These are phyloP conservation scores for Gallinago media DNA, from an alignment of 2,113 vertebrate genomes.

Conservation along the genomic window DNA sequence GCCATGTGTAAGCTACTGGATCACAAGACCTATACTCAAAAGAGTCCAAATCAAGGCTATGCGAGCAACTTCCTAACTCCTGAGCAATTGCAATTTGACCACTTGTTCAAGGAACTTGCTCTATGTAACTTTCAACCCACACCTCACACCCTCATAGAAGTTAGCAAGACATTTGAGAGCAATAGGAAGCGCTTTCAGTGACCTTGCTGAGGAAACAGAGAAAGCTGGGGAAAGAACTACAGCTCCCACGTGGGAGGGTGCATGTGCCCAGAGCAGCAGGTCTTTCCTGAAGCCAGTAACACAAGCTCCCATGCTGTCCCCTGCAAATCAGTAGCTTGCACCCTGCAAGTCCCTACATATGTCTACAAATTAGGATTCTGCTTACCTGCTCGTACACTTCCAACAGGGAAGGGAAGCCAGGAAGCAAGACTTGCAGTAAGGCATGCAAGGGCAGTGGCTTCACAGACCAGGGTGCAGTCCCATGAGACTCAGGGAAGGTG, in stretches of 20 bases:
- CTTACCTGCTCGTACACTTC: background rate
- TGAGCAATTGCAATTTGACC: background rate
- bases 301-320: background rate
- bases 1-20: background rate
- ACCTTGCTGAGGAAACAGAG: background rate
- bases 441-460: background rate
- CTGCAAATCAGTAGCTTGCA: background rate
- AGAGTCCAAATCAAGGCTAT: background rate
- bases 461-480: background rate
- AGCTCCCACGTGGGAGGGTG: background rate
- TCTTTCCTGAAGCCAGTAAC: background rate
- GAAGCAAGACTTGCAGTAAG: background rate
- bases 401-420: background rate
- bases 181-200: background rate
- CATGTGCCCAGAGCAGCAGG: background rate
- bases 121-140: background rate
- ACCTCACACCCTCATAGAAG: background rate
- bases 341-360: background rate
- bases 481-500: background rate
- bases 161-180: background rate
- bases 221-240: background rate
- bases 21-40: background rate
- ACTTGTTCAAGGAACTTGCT: background rate
- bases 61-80: background rate
- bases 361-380: background rate